These are phyloP conservation scores for Acanthurus lineatus DNA, from an alignment of 2,797 vertebrate genomes.

Conservation along the genomic window DNA sequence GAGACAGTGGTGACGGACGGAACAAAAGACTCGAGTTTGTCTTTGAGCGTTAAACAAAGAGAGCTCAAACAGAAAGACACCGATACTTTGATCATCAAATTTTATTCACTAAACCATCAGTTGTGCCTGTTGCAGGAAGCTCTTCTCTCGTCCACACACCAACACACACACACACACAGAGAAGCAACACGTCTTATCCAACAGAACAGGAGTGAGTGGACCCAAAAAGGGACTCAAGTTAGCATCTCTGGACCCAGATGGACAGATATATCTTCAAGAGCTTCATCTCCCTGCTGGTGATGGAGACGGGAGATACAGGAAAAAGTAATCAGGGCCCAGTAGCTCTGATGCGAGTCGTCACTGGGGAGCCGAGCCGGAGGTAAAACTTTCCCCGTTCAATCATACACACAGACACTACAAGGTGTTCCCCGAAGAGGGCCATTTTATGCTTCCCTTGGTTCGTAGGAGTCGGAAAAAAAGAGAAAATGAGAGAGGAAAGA, in stretches of 20 bases:
- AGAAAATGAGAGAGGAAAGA: conserved; percentile 14
- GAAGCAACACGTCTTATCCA: conserved; percentile 39
- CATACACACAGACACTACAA: conserved; percentile 68
- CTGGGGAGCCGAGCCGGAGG: conserved; percentile 60
- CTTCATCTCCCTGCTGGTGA: conserved; percentile 55
- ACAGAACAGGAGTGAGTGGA: conserved; percentile 35
- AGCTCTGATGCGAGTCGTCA: conserved; percentile 60
- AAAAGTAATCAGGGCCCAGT: conserved; percentile 68
- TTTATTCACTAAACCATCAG: conserved; percentile 40
- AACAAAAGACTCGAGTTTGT: conserved; percentile 52
- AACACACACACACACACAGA: conserved; percentile 28
- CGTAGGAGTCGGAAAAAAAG: conserved; percentile 32
- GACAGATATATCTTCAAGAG: conserved; percentile 53
- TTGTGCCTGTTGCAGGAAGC: conserved; percentile 25
- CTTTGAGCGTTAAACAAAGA: conserved; percentile 47
- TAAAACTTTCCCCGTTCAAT: conserved; percentile 71
- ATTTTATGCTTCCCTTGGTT: conserved; percentile 54
- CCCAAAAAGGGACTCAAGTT: conserved; percentile 56
- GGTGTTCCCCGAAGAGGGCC: conserved; percentile 51
- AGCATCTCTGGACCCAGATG: conserved; percentile 49
- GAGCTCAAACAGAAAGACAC: conserved; percentile 40
- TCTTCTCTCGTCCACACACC: conserved; percentile 4
- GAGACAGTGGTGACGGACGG: conserved; percentile 19
- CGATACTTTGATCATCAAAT: conserved; percentile 52
- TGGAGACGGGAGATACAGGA: conserved; percentile 60